phyloP scores from a whole-genome alignment of 1,140 invertebrate genomes.

The Scylla paramamosain region DNA sequence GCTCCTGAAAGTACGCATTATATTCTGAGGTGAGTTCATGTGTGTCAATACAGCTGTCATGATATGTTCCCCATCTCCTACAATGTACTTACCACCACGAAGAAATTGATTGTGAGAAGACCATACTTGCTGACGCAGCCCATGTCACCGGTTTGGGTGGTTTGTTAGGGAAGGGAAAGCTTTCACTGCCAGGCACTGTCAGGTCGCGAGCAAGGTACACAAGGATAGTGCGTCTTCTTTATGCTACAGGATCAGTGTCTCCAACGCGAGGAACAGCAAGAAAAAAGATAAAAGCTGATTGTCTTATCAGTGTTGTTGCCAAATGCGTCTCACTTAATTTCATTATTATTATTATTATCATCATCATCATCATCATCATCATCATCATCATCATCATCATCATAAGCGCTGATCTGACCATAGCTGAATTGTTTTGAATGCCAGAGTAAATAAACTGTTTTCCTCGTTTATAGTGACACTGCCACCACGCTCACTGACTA shows the following conservation, averaged over 20 bases:
- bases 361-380: no score
- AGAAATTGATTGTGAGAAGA: conserved; percentile 23
- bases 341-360: no score
- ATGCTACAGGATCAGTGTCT: background rate
- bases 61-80: background rate
- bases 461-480: no score
- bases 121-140: conserved; percentile 51
- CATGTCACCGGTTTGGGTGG: background rate
- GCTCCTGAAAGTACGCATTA: no score
- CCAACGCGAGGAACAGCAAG: background rate
- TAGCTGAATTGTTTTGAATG: background rate
- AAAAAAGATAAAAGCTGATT: no score
- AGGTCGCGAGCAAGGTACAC: background rate
- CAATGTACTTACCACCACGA: conserved; percentile 21
- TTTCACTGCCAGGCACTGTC: background rate
- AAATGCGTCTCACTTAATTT: no score
- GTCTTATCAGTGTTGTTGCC: no score
- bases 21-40: no score
- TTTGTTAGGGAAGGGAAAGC: background rate
- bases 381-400: background rate
- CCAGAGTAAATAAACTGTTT: no score
- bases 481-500: no score
- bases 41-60: no score
- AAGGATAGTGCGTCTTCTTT: background rate
- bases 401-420: background rate